Conservation (phyloP, 2,797 vertebrate genomes). For the Hybognathus amarus region DNA sequence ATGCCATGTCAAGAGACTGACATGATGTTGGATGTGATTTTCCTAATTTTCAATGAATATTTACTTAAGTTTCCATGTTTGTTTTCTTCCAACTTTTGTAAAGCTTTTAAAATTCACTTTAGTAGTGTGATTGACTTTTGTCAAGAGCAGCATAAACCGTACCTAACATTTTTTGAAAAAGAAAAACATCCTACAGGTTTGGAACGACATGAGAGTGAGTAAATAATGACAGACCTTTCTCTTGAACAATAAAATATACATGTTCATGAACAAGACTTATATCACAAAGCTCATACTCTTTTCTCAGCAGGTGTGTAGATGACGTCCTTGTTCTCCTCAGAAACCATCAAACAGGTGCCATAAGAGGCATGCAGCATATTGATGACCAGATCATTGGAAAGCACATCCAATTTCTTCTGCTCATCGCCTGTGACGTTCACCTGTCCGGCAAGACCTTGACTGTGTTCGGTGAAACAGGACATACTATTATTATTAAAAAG, state of each 20-base stretch:
- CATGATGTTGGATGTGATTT: background rate
- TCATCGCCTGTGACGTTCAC: conserved; percentile 95
- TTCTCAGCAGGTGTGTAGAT: conserved; percentile 86
- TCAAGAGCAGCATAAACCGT: background rate
- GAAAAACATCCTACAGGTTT: background rate
- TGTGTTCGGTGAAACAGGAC: conserved; percentile 54
- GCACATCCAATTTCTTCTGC: conserved; percentile 94
- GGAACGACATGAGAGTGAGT: background rate
- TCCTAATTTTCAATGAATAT: background rate
- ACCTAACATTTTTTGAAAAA: background rate
- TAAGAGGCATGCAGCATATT: conserved; percentile 97
- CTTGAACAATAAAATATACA: background rate
- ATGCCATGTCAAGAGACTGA: background rate
- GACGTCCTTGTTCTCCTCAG: conserved; percentile 91
- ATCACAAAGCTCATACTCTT: conserved; percentile 72
- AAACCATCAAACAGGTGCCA: conserved; percentile 89
- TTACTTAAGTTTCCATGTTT: background rate
- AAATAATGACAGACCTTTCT: background rate
- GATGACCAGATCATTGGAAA: conserved; percentile 92
- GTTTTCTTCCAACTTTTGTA: background rate
- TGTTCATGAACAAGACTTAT: background rate
- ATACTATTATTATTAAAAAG: background rate
- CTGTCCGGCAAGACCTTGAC: conserved; percentile 88
- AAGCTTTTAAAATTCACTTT: background rate
- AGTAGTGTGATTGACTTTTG: background rate